phyloP scores from a whole-genome alignment of 2,113 vertebrate genomes.

The Chloropsis cyanopogon region DNA sequence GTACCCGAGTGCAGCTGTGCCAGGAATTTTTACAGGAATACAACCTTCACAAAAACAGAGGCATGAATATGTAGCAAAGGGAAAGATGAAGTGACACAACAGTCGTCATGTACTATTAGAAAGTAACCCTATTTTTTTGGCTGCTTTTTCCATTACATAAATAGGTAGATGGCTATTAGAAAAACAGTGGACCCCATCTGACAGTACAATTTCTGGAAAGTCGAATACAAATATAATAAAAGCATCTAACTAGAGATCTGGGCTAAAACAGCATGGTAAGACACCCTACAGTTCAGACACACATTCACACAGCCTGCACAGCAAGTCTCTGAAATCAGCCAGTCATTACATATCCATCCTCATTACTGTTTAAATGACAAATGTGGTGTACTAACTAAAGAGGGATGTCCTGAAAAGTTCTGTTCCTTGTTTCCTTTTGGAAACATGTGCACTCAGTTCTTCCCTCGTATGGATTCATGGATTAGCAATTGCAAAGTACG shows the following conservation, averaged over 20 bases:
- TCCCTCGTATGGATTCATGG: not conserved
- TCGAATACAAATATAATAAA: not conserved
- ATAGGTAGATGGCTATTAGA: not conserved
- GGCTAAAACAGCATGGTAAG: not conserved
- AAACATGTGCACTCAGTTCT: not conserved
- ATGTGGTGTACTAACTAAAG: not conserved
- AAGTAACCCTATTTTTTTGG: not conserved
- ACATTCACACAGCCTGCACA: not conserved
- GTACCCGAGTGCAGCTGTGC: not conserved
- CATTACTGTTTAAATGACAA: not conserved
- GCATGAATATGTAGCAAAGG: not conserved
- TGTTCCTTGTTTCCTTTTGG: not conserved
- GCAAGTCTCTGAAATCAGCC: not conserved
- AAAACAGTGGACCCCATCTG: not conserved
- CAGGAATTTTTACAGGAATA: slow-evolving; percentile 16
- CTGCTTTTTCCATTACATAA: not conserved
- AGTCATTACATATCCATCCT: not conserved
- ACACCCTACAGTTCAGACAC: not conserved
- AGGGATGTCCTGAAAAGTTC: not conserved
- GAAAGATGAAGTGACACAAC: not conserved
- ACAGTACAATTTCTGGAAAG: not conserved
- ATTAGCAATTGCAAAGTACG: not conserved
- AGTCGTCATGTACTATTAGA: not conserved
- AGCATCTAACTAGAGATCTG: not conserved
- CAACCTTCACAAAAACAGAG: slow-evolving; percentile 9